Base-by-base conservation (phyloP, 2,888 invertebrate species). In the Proisotoma minuta region DNA sequence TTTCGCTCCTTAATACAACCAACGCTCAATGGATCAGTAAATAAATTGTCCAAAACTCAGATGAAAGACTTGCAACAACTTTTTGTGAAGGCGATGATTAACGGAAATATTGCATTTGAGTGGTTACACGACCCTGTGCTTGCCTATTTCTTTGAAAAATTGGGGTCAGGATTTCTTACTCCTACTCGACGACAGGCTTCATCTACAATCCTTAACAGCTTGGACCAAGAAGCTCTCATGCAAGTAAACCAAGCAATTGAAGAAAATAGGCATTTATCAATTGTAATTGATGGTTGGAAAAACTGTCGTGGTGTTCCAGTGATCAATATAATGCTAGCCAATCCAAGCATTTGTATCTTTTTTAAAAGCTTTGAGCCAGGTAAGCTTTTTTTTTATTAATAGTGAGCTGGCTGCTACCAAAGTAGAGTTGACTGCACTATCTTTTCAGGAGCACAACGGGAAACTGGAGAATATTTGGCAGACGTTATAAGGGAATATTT, bases 81-180 rank as follows among this genome's bases (percentile, higher is more conserved):
- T 8, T 40, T 5, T 10, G 24, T n/a, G 10, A 59, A 59, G 50
- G 59, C 59, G 8, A 50, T 59, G 24, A 22, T 59, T 5, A 50
- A 39, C 4, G 59, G 59, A 23, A 59, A 51, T 18, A 26, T 59
- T 3, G 34, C 59, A 8, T 59, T 50, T n/a, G 50, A 59, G 26
- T 59, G 59, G 59, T 10, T 39, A 1, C 12, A 53, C 24, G 18
- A 59, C 26, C 39, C 22, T 12, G 18, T 29, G 15, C 29, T 59
- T 10, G 29, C 24, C 5, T n/a, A 26, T 2, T 58, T 58, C 23
- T 50, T 58, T 29, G 29, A 26, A 3, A 20, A 26, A 10, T 20
- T 58, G 12, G 58, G 58, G 49, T 47, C 48, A 10, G 58, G 49
- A 28, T 58, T 58, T 49, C 26, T 29, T n/a, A 4, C 29, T 18